phyloP scores from a whole-genome alignment of 2,888 invertebrate species.

The Nomada fabriciana region DNA sequence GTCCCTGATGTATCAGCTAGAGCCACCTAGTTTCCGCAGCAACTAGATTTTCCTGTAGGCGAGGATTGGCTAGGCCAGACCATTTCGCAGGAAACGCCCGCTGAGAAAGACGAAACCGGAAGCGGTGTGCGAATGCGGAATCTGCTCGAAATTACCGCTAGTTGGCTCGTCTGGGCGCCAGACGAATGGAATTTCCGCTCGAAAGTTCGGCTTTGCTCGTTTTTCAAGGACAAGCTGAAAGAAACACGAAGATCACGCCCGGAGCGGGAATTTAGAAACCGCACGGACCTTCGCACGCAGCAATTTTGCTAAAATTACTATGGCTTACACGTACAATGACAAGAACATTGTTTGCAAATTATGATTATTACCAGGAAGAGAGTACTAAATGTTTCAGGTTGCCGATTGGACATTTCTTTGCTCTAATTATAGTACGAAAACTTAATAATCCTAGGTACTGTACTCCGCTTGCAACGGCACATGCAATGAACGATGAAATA shows the following conservation, averaged over 20 bases:
- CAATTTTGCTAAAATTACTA: background rate
- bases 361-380: too few species aligned
- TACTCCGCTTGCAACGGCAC: too few species aligned
- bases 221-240: constrained; percentile 25
- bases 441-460: too few species aligned
- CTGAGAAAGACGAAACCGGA: constrained; percentile 64
- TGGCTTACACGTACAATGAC: background rate
- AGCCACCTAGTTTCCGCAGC: constrained; percentile 19
- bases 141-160: constrained; percentile 61
- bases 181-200: constrained; percentile 64
- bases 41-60: constrained; percentile 46
- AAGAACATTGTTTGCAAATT: background rate
- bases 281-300: background rate
- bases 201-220: constrained; percentile 50
- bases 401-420: too few species aligned
- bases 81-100: constrained; percentile 48
- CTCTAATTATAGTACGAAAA: too few species aligned
- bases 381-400: too few species aligned
- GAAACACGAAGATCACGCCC: constrained; percentile 11
- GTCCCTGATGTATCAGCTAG: constrained; percentile 34
- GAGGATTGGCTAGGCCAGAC: constrained; percentile 42
- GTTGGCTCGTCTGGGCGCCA: constrained; percentile 47
- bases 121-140: constrained; percentile 59
- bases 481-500: too few species aligned
- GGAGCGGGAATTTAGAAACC: background rate